Conservation (phyloP, 2,888 invertebrate species). For the Hecatera dysodea region DNA sequence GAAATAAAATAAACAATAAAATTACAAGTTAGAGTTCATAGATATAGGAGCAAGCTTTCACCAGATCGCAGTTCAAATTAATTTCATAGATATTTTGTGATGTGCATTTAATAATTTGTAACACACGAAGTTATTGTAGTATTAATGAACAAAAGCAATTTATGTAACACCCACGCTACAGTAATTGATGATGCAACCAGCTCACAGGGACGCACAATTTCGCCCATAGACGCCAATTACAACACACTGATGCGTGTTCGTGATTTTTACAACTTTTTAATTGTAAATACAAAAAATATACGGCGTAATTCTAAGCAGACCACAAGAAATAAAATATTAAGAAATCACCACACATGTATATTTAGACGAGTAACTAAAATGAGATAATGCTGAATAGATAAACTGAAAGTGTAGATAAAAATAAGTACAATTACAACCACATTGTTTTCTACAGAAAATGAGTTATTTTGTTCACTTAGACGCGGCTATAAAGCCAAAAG, state of each 20-base stretch:
- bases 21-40: not conserved
- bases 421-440: slow-evolving; percentile 11
- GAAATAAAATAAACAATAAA: not conserved
- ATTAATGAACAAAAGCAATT: slow-evolving; percentile 49
- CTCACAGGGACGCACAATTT: slow-evolving; percentile 46
- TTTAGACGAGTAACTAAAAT: slow-evolving; percentile 13
- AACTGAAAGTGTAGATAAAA: slow-evolving; percentile 28
- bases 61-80: not conserved
- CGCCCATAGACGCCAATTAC: slow-evolving; percentile 48
- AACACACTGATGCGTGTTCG: slow-evolving; percentile 33
- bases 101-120: slow-evolving; percentile 16
- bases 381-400: slow-evolving; percentile 13
- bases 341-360: not conserved
- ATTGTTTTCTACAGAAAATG: slow-evolving; percentile 38
- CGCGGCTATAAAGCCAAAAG: slow-evolving; percentile 43
- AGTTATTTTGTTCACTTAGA: slow-evolving; percentile 31
- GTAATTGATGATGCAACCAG: slow-evolving; percentile 60
- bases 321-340: slow-evolving; percentile 1
- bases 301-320: not conserved
- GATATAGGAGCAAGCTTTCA: not conserved
- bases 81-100: not conserved
- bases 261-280: slow-evolving; percentile 47
- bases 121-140: slow-evolving; percentile 32
- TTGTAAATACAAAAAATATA: slow-evolving; percentile 1
- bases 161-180: slow-evolving; percentile 40